These are phyloP conservation scores for Mythimna impura DNA, from an alignment of 2,888 invertebrate species.

Conservation along the genomic window DNA sequence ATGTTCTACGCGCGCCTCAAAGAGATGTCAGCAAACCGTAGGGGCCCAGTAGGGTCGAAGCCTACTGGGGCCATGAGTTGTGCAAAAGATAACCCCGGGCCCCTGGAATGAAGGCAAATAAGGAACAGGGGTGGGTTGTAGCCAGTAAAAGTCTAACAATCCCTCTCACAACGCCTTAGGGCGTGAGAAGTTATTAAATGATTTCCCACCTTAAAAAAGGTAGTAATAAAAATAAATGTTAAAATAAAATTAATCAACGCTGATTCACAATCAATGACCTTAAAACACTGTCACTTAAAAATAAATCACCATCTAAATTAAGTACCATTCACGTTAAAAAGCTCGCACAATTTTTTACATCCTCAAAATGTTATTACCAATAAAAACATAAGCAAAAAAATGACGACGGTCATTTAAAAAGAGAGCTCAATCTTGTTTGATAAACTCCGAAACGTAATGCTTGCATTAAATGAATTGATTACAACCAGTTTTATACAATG, in stretches of 20 bases:
- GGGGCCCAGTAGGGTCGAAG: no score
- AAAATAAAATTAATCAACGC: conserved; percentile 20
- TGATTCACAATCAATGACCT: conserved; percentile 20
- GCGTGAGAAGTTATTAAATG: no score
- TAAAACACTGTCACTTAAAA: conserved; percentile 17
- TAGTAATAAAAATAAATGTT: neutral
- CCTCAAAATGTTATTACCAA: conserved; percentile 26
- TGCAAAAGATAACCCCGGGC: no score
- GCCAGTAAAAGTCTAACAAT: no score
- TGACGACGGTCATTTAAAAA: neutral
- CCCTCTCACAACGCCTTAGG: no score
- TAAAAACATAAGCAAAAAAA: conserved; percentile 32
- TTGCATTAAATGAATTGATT: conserved; percentile 46
- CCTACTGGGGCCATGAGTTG: no score
- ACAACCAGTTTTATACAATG: conserved; percentile 19
- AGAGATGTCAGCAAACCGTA: no score
- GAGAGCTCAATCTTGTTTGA: conserved; percentile 18
- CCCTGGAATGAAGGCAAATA: no score
- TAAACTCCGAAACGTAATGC: conserved; percentile 1
- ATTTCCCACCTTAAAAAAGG: no score
- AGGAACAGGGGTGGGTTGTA: no score
- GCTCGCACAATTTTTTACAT: conserved; percentile 10
- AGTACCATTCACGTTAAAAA: conserved; percentile 7
- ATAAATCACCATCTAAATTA: conserved; percentile 9
- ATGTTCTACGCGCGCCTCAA: no score